phyloP scores from a whole-genome alignment of 2,888 invertebrate species.

The Chydorus sphaericus region DNA sequence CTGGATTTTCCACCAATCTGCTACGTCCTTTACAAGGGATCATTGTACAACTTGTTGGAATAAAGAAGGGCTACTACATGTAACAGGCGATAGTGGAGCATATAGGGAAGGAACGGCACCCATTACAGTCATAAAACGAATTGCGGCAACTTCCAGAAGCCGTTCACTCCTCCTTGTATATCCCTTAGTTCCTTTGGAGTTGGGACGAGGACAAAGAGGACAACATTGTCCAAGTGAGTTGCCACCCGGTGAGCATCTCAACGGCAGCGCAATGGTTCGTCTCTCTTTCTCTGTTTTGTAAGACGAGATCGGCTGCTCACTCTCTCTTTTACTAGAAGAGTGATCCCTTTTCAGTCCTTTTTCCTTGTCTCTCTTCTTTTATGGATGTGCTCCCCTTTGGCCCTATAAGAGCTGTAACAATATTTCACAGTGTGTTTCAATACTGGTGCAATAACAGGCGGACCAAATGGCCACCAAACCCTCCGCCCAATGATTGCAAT shows the following conservation, averaged over 20 bases:
- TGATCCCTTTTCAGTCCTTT: neutral
- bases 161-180: neutral
- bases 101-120: no score
- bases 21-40: no score
- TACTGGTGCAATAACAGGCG: conserved; percentile 2
- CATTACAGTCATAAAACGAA: conserved; percentile 1
- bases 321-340: neutral
- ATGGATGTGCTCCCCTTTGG: neutral
- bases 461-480: conserved; percentile 5
- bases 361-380: conserved; percentile 6
- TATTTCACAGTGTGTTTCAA: neutral
- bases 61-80: no score
- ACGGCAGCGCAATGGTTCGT: neutral
- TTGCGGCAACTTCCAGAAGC: neutral
- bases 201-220: neutral
- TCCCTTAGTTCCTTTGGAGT: neutral
- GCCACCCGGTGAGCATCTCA: conserved; percentile 5
- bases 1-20: no score
- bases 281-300: no score
- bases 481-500: conserved; percentile 5
- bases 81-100: neutral
- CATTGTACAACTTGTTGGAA: no score
- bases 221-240: neutral
- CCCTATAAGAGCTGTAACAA: neutral
- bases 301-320: neutral